Evolutionary conservation across 2,113 vertebrate genomes (phyloP).

Genomic region (Donacobius atricapilla): DNA sequence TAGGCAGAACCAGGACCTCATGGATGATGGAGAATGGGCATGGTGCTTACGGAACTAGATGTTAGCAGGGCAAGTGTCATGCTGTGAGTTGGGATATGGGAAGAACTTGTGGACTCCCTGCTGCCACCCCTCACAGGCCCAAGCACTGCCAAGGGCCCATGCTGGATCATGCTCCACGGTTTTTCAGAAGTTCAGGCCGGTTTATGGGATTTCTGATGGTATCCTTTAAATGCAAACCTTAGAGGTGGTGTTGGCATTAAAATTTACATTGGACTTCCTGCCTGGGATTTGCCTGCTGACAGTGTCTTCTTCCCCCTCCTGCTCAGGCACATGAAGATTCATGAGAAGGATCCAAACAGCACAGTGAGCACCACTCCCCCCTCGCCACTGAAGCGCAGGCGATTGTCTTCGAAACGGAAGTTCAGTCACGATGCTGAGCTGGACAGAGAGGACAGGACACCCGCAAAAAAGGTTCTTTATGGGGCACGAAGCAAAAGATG

Average conservation of each 20-base stretch:
- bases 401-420: slow-evolving; percentile 86
- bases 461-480: slow-evolving; percentile 84
- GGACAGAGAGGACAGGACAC: slow-evolving; percentile 80
- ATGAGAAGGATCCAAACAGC: slow-evolving; percentile 88
- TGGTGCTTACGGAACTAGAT: fast-evolving
- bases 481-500: neutral
- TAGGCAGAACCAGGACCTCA: neutral
- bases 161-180: neutral
- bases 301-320: neutral
- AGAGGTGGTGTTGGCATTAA: neutral
- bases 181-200: fast-evolving
- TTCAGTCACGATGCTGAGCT: slow-evolving; percentile 79
- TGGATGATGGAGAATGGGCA: fast-evolving
- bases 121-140: fast-evolving
- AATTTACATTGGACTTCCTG: fast-evolving
- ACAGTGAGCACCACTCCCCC: slow-evolving; percentile 78
- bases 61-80: fast-evolving
- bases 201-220: neutral
- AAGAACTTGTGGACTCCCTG: neutral
- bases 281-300: neutral
- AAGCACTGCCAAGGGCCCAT: fast-evolving
- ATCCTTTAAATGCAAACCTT: neutral
- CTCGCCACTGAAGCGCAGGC: slow-evolving; percentile 85
- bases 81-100: neutral
- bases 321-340: slow-evolving; percentile 97